A percentile compares a stretch with the other conserved stretches of the same genome.
Evolutionary conservation across 2,113 vertebrate species (phyloP).

Genomic region (Gallinago jamesoni): DNA sequence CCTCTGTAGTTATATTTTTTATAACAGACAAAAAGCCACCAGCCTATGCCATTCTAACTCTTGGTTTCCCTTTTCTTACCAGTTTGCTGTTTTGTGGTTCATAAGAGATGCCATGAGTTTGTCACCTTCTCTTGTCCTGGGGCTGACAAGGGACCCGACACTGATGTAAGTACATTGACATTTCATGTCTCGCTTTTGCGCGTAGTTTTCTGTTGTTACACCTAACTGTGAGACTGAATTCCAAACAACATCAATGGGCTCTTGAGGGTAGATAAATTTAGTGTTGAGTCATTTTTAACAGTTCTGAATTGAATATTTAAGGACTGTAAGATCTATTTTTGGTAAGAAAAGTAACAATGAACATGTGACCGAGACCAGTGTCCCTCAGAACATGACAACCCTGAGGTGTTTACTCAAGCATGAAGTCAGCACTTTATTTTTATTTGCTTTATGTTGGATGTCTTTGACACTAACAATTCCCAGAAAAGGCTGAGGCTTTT

Average conservation of each 20-base stretch:
- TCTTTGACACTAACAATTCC: neutral
- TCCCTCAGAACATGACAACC: neutral
- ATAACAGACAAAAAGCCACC: too few relatives aligned
- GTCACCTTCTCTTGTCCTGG: conserved; percentile 97
- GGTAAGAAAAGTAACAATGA: neutral
- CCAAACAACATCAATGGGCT: neutral
- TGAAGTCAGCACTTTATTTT: neutral
- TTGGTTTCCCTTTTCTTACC: conserved; percentile 31
- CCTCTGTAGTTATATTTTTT: neutral
- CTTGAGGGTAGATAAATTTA: neutral
- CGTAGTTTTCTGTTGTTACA: neutral
- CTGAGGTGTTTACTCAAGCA: neutral
- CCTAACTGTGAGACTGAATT: neutral
- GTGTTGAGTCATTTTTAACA: neutral
- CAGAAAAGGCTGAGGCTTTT: neutral
- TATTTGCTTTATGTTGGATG: neutral
- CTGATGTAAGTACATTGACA: conserved; percentile 87
- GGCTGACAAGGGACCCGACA: conserved; percentile 95
- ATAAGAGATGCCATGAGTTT: conserved; percentile 98
- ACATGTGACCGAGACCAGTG: neutral
- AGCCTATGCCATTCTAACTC: conserved; percentile 7
- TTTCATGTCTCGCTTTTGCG: neutral
- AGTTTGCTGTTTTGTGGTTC: conserved; percentile 99
- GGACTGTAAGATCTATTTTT: neutral
- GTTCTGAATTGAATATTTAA: neutral